Evolutionary conservation across 2,797 vertebrate species (phyloP).

Genomic region (Sebastiscus albofasciatus): DNA sequence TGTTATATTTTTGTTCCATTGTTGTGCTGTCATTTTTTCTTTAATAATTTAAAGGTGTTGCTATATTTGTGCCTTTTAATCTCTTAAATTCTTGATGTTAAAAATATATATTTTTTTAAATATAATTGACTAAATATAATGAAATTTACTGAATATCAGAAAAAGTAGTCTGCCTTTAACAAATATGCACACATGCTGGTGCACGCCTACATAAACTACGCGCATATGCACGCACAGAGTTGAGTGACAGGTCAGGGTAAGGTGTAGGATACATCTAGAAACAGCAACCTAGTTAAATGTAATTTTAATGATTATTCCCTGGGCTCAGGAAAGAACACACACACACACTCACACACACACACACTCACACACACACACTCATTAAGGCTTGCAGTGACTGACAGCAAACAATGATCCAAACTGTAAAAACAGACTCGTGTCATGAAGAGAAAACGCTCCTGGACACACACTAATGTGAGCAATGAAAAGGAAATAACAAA

Average conservation of each 20-base stretch:
- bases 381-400: background rate
- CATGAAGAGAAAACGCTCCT: background rate
- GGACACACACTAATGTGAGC: background rate
- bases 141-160: background rate
- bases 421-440: constrained; percentile 9
- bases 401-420: constrained; percentile 2
- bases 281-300: too few relatives aligned
- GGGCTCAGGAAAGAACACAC: background rate
- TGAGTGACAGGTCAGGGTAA: too few relatives aligned
- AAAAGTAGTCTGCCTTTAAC: background rate
- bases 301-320: too few relatives aligned
- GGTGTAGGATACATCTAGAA: too few relatives aligned
- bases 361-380: background rate
- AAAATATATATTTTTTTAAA: background rate
- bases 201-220: background rate
- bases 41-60: background rate
- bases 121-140: background rate
- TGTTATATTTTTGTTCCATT: background rate
- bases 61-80: background rate
- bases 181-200: background rate
- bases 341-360: background rate
- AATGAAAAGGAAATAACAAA: background rate
- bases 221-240: too few relatives aligned
- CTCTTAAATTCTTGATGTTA: background rate
- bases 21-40: background rate